These are phyloP conservation scores for Kryptopterus vitreolus DNA, from an alignment of 2,797 vertebrate genomes.

Conservation along the genomic window DNA sequence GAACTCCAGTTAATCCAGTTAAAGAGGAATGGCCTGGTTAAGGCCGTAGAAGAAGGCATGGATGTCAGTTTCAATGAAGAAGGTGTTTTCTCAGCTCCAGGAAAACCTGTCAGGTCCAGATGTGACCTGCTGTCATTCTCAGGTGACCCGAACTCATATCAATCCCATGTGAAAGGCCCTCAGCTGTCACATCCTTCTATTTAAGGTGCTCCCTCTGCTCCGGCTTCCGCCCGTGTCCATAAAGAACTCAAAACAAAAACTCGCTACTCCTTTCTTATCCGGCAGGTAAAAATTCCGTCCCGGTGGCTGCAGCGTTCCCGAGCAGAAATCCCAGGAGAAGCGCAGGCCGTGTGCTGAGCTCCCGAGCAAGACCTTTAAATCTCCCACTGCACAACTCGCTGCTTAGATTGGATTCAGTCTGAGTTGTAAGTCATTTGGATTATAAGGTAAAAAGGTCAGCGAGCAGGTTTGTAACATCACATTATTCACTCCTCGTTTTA, in stretches of 20 bases:
- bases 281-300: not conserved
- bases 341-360: not conserved
- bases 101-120: not conserved
- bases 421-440: constrained; percentile 11
- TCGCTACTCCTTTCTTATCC: not conserved
- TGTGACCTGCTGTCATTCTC: not conserved
- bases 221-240: not conserved
- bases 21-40: no score
- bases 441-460: constrained; percentile 12
- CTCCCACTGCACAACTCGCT: not conserved
- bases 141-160: not conserved
- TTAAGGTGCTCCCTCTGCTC: not conserved
- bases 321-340: not conserved
- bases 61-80: no score
- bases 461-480: not conserved
- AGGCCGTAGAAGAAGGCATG: no score
- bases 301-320: not conserved
- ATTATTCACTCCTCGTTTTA: not conserved
- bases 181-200: not conserved
- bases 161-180: not conserved
- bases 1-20: not conserved
- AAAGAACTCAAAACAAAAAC: not conserved
- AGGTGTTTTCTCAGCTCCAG: not conserved
- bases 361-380: not conserved
- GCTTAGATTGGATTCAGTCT: constrained; percentile 2